Conservation (phyloP, 2,888 invertebrate genomes). For the Orchestes rusci region DNA sequence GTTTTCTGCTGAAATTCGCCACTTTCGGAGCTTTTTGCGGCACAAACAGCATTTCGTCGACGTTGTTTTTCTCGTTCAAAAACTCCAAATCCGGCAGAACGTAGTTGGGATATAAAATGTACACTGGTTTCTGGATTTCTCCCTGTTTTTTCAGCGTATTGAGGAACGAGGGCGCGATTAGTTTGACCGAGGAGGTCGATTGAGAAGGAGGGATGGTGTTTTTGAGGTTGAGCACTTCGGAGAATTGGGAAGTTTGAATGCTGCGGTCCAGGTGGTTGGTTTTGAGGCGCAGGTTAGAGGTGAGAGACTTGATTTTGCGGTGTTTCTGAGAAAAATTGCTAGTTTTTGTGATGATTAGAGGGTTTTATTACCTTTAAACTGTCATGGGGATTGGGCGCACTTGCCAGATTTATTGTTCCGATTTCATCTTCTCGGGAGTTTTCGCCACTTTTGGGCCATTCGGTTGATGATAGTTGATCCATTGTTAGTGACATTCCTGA, state of each 20-base stretch:
- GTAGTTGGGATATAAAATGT: slow-evolving; percentile 86
- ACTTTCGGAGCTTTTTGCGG: slow-evolving; percentile 53
- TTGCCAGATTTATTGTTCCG: no score
- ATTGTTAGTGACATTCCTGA: slow-evolving; percentile 55
- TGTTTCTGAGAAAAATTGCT: no score
- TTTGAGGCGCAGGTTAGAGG: slow-evolving; percentile 24
- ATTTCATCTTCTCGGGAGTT: no score
- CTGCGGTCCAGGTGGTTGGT: slow-evolving; percentile 59
- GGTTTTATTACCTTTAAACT: slow-evolving; percentile 26
- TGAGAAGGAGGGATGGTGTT: slow-evolving; percentile 29
- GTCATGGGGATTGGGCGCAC: no score
- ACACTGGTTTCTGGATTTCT: slow-evolving; percentile 65
- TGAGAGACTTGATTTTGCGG: slow-evolving; percentile 18
- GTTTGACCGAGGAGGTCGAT: slow-evolving; percentile 48
- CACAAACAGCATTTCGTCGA: slow-evolving; percentile 64
- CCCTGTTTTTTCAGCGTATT: slow-evolving; percentile 53
- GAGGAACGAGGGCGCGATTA: slow-evolving; percentile 64
- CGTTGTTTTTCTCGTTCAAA: slow-evolving; percentile 47
- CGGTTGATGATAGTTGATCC: slow-evolving; percentile 66
- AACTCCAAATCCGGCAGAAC: slow-evolving; percentile 84
- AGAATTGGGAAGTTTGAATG: slow-evolving; percentile 63
- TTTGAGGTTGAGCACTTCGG: slow-evolving; percentile 37
- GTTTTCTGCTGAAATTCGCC: slow-evolving; percentile 43
- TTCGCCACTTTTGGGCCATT: slow-evolving; percentile 54
- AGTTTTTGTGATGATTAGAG: not conserved